Evolutionary conservation across 2,113 vertebrate genomes (phyloP).

Genomic region (Galbula dea): DNA sequence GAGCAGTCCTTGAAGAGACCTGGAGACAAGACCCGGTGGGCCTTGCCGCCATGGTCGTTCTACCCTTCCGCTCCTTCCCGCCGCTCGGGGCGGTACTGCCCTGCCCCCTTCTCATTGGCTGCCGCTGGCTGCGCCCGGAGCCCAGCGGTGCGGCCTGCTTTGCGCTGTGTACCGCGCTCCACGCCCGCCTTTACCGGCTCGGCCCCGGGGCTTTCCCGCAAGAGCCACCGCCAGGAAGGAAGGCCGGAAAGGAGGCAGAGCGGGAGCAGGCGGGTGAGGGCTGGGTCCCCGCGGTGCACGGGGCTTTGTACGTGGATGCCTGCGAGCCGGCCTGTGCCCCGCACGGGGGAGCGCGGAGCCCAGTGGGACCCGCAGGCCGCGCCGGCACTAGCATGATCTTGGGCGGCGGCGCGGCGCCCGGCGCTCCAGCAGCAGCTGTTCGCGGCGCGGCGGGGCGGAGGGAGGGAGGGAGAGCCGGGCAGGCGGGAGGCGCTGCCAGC

Average conservation of each 20-base stretch:
- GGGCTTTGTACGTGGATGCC: constrained; percentile 57
- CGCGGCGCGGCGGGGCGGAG: neutral
- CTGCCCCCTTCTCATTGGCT: neutral
- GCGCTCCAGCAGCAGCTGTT: constrained; percentile 18
- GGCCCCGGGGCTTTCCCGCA: neutral
- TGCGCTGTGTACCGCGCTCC: neutral
- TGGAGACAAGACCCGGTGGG: neutral
- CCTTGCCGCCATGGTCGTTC: neutral
- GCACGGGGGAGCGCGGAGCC: neutral
- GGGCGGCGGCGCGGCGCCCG: constrained; percentile 54
- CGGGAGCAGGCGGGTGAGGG: neutral
- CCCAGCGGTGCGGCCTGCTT: no score
- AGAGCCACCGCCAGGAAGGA: neutral
- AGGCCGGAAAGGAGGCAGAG: neutral
- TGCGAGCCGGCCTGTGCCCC: neutral
- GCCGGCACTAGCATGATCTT: constrained; percentile 44
- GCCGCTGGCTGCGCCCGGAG: neutral
- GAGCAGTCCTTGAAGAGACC: neutral
- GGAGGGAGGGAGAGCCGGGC: neutral
- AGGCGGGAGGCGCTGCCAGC: neutral
- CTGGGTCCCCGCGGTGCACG: neutral
- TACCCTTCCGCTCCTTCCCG: neutral
- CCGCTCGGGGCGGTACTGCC: neutral
- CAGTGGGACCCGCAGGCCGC: constrained; percentile 18
- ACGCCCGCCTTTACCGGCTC: no score